These are phyloP conservation scores for Enteromius radiatus DNA, from an alignment of 2,797 vertebrate genomes.

Conservation along the genomic window DNA sequence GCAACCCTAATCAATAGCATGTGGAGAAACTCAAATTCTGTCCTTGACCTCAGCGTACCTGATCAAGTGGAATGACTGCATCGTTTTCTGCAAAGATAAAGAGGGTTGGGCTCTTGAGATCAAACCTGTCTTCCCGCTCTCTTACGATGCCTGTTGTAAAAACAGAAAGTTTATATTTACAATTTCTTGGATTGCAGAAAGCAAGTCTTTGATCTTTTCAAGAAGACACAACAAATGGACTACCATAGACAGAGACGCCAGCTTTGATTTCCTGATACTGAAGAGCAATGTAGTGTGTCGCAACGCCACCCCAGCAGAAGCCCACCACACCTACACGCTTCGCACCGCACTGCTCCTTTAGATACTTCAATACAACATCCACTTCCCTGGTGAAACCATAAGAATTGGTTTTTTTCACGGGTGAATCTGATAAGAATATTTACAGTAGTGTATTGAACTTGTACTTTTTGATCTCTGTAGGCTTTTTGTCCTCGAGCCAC, in stretches of 20 bases:
- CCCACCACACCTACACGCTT: conserved; percentile 73
- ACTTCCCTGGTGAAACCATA: conserved; percentile 71
- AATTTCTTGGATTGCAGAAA: not conserved
- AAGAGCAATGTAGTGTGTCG: conserved; percentile 77
- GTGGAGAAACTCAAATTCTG: not conserved
- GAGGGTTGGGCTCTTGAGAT: conserved; percentile 78
- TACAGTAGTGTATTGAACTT: not conserved
- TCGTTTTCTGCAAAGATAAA: conserved; percentile 88
- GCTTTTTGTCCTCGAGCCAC: conserved; percentile 79
- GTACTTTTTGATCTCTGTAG: conserved; percentile 82
- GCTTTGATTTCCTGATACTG: conserved; percentile 78
- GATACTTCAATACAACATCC: conserved; percentile 75
- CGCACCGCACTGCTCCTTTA: conserved; percentile 76
- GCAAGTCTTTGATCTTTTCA: not conserved
- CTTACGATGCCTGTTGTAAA: conserved; percentile 76
- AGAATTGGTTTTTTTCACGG: not conserved
- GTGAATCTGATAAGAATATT: not conserved
- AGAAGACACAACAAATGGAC: conserved; percentile 10
- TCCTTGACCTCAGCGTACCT: conserved; percentile 65
- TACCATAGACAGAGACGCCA: conserved; percentile 80
- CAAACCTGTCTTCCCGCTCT: conserved; percentile 74
- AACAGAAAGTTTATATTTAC: not conserved
- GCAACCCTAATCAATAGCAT: not conserved
- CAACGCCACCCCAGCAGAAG: conserved; percentile 85
- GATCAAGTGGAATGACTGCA: conserved; percentile 74